A percentile compares a stretch with the other conserved stretches of the same genome.
Conservation (phyloP, 2,888 invertebrate species). For the Agrypnus murinus region DNA sequence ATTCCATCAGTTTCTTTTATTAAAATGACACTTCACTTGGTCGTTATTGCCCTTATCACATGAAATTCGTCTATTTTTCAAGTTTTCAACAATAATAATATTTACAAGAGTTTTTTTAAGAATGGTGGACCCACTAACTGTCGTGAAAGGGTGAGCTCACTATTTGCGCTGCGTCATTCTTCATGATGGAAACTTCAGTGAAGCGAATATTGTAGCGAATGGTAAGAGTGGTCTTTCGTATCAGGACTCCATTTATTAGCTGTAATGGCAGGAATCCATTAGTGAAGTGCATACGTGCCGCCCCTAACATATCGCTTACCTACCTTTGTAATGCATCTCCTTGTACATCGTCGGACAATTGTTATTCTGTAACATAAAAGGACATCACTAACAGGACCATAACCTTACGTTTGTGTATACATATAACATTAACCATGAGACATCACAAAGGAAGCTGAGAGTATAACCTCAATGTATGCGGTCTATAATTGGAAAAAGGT, state of each 20-base stretch:
- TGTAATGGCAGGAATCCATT: slow-evolving; percentile 68
- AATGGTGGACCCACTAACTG: slow-evolving; percentile 46
- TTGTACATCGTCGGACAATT: slow-evolving; percentile 93
- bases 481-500: no score
- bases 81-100: slow-evolving; percentile 51
- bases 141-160: slow-evolving; percentile 40
- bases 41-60: slow-evolving; percentile 70
- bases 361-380: slow-evolving; percentile 74
- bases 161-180: slow-evolving; percentile 39
- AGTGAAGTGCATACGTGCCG: slow-evolving; percentile 59
- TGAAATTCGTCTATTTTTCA: slow-evolving; percentile 58
- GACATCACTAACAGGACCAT: neutral
- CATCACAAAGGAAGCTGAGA: neutral
- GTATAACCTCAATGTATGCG: neutral
- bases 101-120: slow-evolving; percentile 48
- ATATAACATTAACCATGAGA: neutral
- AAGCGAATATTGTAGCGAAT: slow-evolving; percentile 65
- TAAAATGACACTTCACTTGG: slow-evolving; percentile 63
- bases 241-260: slow-evolving; percentile 70
- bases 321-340: slow-evolving; percentile 92
- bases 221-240: slow-evolving; percentile 66
- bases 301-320: slow-evolving; percentile 50
- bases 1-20: slow-evolving; percentile 31
- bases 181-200: slow-evolving; percentile 57
- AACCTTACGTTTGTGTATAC: no score